Evolutionary conservation across 2,888 invertebrate genomes (phyloP), one percentile per base, ranked within the genome.

Genomic region (Coelopa pilipes): DNA sequence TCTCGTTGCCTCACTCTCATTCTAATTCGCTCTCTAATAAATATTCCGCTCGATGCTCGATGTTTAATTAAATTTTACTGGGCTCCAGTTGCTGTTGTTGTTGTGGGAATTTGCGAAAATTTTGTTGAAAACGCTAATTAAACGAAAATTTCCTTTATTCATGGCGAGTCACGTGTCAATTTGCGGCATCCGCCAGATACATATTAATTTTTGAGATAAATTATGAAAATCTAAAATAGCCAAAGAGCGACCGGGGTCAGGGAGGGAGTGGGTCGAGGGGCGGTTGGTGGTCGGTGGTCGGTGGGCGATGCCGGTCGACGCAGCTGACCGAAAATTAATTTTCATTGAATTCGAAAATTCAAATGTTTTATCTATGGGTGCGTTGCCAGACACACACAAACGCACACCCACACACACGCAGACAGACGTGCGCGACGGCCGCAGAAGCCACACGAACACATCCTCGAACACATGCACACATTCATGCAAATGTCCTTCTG

Each of bases 251-350:
- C 2, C 34, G 34, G 7, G 34, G 7, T 34, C 2, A 34, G 34
- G 7, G 34, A 34, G 34, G 7, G 34, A 34, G 34, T 4, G 34
- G 7, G 34, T 4, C 7, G 34, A 7, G 57, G 10, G 10, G 3
- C 9, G n/a, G 11, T 17, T 10, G 55, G 55, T 55, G 11, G 55
- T 2, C 3, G 55, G 55, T n/a, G 11, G 55, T n/a, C n/a, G n/a
- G n/a, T n/a, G n/a, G n/a, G n/a, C n/a, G 7, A 34, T 34, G 2
- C 4, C 2, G 7, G 34, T 7, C 60, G 68, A 76, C 74, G 76
- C 73, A 75, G 76, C 75, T 78, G 76, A 76, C 76, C 77, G 75
- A 74, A 78, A 77, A 78, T 78, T 78, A 77, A 78, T 78, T 77
- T 78, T 75, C 77, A 77, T 77, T 76, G 74, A 77, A 78, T 76